Evolutionary conservation across 2,113 vertebrate genomes (phyloP).

Genomic region (Rhinolophus sinicus): DNA sequence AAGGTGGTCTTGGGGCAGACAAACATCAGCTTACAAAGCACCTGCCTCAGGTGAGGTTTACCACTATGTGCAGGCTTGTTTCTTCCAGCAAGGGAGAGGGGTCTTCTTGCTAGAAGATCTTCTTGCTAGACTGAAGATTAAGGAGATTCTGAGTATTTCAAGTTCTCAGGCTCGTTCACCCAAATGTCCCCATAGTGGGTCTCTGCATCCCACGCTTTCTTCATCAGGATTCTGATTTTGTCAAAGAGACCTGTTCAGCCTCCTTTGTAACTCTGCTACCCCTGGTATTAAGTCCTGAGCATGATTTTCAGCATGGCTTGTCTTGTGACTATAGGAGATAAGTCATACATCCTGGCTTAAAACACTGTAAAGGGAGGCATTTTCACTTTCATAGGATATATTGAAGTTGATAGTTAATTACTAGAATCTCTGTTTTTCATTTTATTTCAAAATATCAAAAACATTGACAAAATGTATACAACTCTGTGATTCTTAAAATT

Average conservation of each 20-base stretch:
- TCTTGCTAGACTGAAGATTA: background rate
- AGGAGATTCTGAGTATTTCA: background rate
- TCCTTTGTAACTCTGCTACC: background rate
- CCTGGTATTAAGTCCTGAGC: background rate
- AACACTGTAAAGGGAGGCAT: background rate
- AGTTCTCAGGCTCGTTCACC: background rate
- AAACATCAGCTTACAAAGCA: background rate
- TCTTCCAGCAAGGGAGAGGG: background rate
- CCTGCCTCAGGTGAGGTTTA: background rate
- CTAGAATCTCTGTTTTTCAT: background rate
- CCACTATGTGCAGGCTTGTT: background rate
- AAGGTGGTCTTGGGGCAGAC: background rate
- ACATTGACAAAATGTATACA: background rate
- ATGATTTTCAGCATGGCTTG: background rate
- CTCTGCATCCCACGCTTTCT: background rate
- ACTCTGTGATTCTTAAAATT: background rate
- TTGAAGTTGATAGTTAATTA: background rate
- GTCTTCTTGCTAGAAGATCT: background rate
- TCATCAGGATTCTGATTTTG: background rate
- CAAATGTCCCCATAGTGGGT: background rate
- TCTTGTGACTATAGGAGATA: background rate
- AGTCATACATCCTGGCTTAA: background rate
- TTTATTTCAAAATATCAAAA: background rate
- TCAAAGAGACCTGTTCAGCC: background rate
- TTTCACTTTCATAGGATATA: background rate